phyloP scores from a whole-genome alignment of 2,888 invertebrate species.

The Lacanobia wlatinum region DNA sequence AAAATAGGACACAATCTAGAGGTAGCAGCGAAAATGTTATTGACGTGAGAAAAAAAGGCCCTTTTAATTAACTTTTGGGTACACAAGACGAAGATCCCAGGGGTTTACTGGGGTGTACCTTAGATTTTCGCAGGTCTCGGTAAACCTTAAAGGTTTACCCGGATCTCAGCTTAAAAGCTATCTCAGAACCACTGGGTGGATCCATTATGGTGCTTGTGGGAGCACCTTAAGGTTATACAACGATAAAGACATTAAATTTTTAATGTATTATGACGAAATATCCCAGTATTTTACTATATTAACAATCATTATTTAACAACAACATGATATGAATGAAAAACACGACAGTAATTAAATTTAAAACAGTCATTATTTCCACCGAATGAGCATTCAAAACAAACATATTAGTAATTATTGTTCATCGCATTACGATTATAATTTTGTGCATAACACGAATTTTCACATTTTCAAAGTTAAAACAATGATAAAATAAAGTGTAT shows the following conservation, averaged over 20 bases:
- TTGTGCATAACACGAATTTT: not conserved
- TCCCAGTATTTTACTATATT: not conserved
- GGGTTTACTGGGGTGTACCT: slow-evolving; percentile 56
- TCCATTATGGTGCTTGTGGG: slow-evolving; percentile 38
- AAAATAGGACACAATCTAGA: slow-evolving; percentile 16
- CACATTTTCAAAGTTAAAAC: slow-evolving; percentile 1
- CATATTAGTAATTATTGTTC: not conserved
- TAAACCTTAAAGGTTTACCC: slow-evolving; percentile 59
- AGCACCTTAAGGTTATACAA: slow-evolving; percentile 20
- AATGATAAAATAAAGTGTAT: slow-evolving; percentile 17
- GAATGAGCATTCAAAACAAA: not conserved
- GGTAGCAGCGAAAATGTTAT: slow-evolving; percentile 6
- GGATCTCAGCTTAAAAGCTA: slow-evolving; percentile 46
- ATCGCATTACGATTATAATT: slow-evolving; percentile 10
- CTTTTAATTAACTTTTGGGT: slow-evolving; percentile 59
- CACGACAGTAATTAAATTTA: not conserved
- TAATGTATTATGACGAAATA: slow-evolving; percentile 8
- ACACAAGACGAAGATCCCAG: slow-evolving; percentile 53
- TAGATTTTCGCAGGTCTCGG: slow-evolving; percentile 45
- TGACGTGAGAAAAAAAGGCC: slow-evolving; percentile 22
- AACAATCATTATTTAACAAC: not conserved
- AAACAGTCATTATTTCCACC: slow-evolving; percentile 4
- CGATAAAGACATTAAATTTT: not conserved
- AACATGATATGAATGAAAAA: slow-evolving; percentile 1
- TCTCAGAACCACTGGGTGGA: slow-evolving; percentile 35